These are phyloP conservation scores for Xylophagus ater DNA, from an alignment of 2,888 invertebrate genomes.

Conservation along the genomic window DNA sequence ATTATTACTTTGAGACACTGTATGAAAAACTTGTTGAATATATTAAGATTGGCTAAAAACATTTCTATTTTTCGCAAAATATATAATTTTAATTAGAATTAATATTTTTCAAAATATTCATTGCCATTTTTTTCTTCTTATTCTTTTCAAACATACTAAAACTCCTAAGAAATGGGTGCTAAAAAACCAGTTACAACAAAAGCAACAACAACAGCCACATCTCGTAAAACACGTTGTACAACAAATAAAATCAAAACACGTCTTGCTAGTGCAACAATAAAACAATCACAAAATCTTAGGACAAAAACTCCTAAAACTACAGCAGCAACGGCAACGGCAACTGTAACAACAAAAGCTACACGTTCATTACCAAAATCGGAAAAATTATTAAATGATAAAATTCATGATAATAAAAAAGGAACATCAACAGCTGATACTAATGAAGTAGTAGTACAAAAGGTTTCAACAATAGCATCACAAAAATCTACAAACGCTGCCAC, in stretches of 20 bases:
- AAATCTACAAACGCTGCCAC: no score
- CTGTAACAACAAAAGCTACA: background rate
- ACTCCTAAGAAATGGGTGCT: conserved; percentile 15
- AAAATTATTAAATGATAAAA: conserved; percentile 4
- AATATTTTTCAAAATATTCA: background rate
- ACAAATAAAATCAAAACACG: conserved; percentile 11
- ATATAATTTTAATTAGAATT: background rate
- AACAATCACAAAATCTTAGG: conserved; percentile 1
- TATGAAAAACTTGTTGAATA: no score
- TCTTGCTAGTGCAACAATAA: no score
- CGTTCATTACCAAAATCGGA: conserved; percentile 7
- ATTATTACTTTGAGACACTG: no score
- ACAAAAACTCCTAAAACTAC: no score
- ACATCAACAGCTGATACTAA: no score
- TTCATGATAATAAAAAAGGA: conserved; percentile 4
- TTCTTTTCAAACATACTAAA: background rate
- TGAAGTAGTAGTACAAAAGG: no score
- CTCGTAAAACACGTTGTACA: conserved; percentile 5
- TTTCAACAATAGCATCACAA: no score
- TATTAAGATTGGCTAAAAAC: background rate
- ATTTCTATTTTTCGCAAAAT: background rate
- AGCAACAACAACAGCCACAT: background rate
- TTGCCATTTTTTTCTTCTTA: conserved; percentile 3
- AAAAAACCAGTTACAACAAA: conserved; percentile 10
- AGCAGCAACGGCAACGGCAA: no score